Evolutionary conservation across 2,888 invertebrate genomes (phyloP), one percentile per base, ranked within the genome.

Genomic region (Drymonia ruficornis): DNA sequence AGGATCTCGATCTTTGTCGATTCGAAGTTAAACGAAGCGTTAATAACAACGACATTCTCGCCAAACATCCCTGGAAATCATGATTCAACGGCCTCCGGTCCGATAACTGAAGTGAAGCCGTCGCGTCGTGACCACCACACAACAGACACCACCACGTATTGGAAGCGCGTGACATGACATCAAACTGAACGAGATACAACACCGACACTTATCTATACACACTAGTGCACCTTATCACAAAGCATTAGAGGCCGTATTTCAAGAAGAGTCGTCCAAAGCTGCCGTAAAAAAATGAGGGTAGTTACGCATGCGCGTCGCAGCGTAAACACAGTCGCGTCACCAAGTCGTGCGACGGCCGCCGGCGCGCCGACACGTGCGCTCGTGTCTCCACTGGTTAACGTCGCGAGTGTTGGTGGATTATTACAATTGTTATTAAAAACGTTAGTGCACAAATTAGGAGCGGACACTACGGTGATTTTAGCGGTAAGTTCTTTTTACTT

Each of bases 251-350:
- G 49, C 38, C 45, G 65, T 49, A 65, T 63, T 80, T 38, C 23
- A 49, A 48, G 19, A 34, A 56, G 52, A 48, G 58, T 52, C 52
- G 57, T 52, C 46, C 54, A 52, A 43, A 63, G 58, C 55, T 34
- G 59, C 28, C 19, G 50, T 56, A 42, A 49, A 47, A 47, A 53
- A 44, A 43, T 46, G 83, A 80, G 83, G 87, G 86, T 85, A 83
- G 83, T 70, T 52, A 72, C 88, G 89, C 90, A 80, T 83, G 90
- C 88, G 87, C 73, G 74, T 34, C 52, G 57, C 68, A 79, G 75
- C 81, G 87, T 89, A 89, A 89, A 90, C 89, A 89, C 74, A 69
- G 80, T 74, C 74, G 56, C 65, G 63, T 67, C 70, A 72, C 4
- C 71, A 81, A 87, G 88, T 88, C 74, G 78, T 76, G 74, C 74